Percentiles rank a stretch among this genome's conserved stretches.
Evolutionary conservation across 2,888 invertebrate species (phyloP).

Genomic region (Tetranychus piercei): DNA sequence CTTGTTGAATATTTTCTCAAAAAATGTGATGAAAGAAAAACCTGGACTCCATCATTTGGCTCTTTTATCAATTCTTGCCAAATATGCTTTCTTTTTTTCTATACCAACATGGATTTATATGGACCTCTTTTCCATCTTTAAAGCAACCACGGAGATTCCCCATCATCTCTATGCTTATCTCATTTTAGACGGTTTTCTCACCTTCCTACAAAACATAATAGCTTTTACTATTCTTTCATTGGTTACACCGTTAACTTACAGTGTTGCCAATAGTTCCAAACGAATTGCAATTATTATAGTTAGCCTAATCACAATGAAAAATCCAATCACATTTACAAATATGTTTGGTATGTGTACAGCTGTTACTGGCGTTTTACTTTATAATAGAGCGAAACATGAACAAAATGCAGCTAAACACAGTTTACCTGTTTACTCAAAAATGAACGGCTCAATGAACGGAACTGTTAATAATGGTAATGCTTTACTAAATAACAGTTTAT

Average conservation of each 20-base stretch:
- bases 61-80: constrained; percentile 57
- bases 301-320: constrained; percentile 65
- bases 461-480: not conserved
- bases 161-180: constrained; percentile 32
- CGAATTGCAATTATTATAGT: constrained; percentile 70
- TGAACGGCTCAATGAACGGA: constrained; percentile 3
- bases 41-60: constrained; percentile 58
- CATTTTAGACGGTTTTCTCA: constrained; percentile 62
- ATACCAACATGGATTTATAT: constrained; percentile 60
- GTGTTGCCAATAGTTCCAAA: constrained; percentile 85
- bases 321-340: constrained; percentile 73
- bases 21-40: constrained; percentile 10
- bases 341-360: constrained; percentile 76
- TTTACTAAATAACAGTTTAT: not conserved
- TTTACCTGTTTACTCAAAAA: constrained; percentile 7
- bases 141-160: not conserved
- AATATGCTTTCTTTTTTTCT: constrained; percentile 58
- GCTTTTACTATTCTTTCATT: constrained; percentile 75
- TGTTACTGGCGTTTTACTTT: constrained; percentile 67
- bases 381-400: constrained; percentile 41
- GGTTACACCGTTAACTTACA: constrained; percentile 83
- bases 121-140: constrained; percentile 35
- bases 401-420: constrained; percentile 1
- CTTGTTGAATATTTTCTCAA: constrained; percentile 12
- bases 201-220: constrained; percentile 81